phyloP scores from a whole-genome alignment of 2,888 invertebrate species.

The Nomada fucata region DNA sequence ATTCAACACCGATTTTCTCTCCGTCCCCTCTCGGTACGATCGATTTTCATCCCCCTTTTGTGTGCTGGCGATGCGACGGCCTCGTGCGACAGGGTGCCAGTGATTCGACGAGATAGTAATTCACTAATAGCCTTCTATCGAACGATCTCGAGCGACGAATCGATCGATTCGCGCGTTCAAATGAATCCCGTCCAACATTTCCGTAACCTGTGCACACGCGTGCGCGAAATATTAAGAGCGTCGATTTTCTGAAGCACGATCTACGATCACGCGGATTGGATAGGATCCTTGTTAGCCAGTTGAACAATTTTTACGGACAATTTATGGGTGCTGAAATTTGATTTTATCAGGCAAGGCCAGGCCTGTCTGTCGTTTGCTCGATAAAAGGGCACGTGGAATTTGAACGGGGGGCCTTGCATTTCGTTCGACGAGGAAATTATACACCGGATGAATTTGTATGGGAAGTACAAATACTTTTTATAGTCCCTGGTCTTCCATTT shows the following conservation, averaged over 20 bases:
- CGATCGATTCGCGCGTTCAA: slow-evolving; percentile 1
- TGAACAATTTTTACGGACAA: neutral
- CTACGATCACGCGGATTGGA: too few species aligned
- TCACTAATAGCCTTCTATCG: slow-evolving; percentile 19
- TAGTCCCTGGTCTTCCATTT: slow-evolving; percentile 41
- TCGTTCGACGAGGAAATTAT: slow-evolving; percentile 22
- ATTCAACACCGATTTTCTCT: slow-evolving; percentile 51
- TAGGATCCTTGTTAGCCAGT: neutral
- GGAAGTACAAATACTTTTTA: slow-evolving; percentile 48
- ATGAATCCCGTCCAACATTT: neutral
- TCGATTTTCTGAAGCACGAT: neutral
- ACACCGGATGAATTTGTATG: slow-evolving; percentile 24
- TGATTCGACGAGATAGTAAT: slow-evolving; percentile 20
- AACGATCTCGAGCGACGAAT: neutral
- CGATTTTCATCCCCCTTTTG: slow-evolving; percentile 49
- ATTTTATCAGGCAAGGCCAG: neutral
- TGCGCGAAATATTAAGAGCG: neutral
- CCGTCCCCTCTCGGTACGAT: slow-evolving; percentile 22
- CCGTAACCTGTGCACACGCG: neutral
- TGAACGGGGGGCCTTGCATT: slow-evolving; percentile 9
- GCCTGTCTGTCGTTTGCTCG: neutral
- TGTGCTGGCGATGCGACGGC: neutral
- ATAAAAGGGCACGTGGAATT: neutral
- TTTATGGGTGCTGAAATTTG: neutral
- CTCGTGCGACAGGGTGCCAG: neutral